phyloP scores from a whole-genome alignment of 2,797 vertebrate genomes.

The Champsocephalus esox region DNA sequence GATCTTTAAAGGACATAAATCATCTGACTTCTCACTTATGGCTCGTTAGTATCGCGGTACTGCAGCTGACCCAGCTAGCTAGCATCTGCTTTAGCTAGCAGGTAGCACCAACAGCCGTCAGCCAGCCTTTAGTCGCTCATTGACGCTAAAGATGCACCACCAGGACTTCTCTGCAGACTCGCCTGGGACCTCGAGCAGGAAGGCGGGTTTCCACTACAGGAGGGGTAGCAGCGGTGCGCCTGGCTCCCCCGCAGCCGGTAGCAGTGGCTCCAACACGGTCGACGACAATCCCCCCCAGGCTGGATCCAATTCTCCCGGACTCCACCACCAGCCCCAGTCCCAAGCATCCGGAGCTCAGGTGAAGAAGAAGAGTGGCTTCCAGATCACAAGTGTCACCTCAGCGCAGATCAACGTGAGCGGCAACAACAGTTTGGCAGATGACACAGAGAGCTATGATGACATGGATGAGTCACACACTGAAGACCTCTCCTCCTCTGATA shows the following conservation, averaged over 20 bases:
- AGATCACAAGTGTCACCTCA: conserved; percentile 97
- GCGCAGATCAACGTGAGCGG: conserved; percentile 95
- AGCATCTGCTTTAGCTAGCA: conserved; percentile 56
- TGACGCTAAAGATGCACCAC: conserved; percentile 89
- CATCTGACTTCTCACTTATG: conserved; percentile 71
- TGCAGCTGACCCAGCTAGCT: conserved; percentile 66
- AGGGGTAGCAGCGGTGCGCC: conserved; percentile 88
- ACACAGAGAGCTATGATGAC: conserved; percentile 98
- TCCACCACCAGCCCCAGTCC: conserved; percentile 85
- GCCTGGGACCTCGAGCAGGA: conserved; percentile 82
- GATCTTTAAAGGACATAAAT: conserved; percentile 64
- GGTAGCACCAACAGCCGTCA: conserved; percentile 26
- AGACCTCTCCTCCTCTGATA: conserved; percentile 96
- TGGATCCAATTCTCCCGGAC: conserved; percentile 86
- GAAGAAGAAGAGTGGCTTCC: conserved; percentile 99
- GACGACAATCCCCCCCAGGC: conserved; percentile 87
- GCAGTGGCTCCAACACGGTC: conserved; percentile 73
- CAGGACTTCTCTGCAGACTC: conserved; percentile 90
- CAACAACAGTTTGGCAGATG: conserved; percentile 97
- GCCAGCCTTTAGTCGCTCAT: conserved; percentile 20
- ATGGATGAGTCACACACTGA: conserved; percentile 98
- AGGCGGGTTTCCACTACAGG: conserved; percentile 87
- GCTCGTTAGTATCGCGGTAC: conserved; percentile 69
- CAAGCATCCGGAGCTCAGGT: conserved; percentile 88
- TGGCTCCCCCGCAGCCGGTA: conserved; percentile 75